Evolutionary conservation across 2,113 vertebrate species (phyloP).

Genomic region (Puntigrus tetrazona): DNA sequence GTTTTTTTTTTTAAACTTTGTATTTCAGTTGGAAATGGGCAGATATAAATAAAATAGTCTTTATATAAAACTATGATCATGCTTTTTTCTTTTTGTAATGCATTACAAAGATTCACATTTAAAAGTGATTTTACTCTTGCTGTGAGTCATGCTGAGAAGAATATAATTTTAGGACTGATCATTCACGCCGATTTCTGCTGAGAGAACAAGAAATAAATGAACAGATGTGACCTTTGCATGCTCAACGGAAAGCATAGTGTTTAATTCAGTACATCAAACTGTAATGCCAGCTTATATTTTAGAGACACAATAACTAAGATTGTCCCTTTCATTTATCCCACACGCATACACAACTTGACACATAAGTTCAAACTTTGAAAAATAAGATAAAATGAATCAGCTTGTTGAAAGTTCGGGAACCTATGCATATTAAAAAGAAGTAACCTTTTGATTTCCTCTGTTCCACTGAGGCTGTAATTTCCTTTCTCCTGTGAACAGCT

Average conservation of each 20-base stretch:
- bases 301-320: neutral
- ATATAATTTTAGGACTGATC: neutral
- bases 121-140: neutral
- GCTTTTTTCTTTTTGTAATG: slow-evolving; percentile 34
- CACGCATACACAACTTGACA: neutral
- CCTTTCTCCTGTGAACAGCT: neutral
- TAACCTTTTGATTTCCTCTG: neutral
- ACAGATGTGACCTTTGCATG: neutral
- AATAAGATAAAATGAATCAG: neutral
- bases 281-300: neutral
- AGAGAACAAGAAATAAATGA: neutral
- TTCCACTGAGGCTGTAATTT: neutral
- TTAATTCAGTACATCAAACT: neutral
- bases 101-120: neutral
- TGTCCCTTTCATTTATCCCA: neutral
- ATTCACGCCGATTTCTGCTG: neutral
- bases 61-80: slow-evolving; percentile 71
- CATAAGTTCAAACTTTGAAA: neutral
- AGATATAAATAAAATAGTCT: slow-evolving; percentile 72
- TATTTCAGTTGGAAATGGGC: slow-evolving; percentile 61
- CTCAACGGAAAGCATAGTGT: neutral
- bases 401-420: neutral
- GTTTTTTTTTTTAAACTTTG: slow-evolving; percentile 60
- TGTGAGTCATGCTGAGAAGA: neutral
- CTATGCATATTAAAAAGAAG: neutral